Percentiles rank a stretch among this genome's conserved stretches.
Conservation (phyloP, 2,888 invertebrate genomes). For the Aplocera efformata region DNA sequence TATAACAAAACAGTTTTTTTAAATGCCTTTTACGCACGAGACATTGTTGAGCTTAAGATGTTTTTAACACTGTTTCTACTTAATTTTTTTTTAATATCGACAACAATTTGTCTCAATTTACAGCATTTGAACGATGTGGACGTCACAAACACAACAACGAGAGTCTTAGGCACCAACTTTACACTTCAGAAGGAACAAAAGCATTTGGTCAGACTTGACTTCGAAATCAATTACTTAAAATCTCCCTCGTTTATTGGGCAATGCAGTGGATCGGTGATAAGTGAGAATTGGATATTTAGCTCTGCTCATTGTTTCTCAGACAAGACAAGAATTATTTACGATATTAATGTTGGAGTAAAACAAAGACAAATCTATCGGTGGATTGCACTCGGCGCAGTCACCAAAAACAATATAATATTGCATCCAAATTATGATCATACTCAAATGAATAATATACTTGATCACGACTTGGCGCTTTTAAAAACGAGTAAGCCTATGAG, state of each 20-base stretch:
- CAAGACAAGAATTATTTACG: not conserved
- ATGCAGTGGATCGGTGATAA: slow-evolving; percentile 36
- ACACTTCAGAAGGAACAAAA: not conserved
- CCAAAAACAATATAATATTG: slow-evolving; percentile 3
- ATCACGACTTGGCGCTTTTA: slow-evolving; percentile 33
- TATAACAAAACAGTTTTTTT: no score
- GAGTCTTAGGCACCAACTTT: not conserved
- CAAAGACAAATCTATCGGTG: not conserved
- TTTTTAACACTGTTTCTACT: no score
- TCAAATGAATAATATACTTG: not conserved
- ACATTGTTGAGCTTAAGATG: no score
- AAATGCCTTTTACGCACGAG: no score
- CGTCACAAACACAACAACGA: no score
- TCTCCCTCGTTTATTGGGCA: no score
- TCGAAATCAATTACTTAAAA: not conserved
- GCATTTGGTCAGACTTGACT: not conserved
- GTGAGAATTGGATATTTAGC: slow-evolving; percentile 31
- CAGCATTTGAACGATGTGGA: no score
- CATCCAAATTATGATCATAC: slow-evolving; percentile 1
- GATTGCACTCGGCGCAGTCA: slow-evolving; percentile 13
- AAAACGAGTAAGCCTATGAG: slow-evolving; percentile 24
- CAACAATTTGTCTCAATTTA: no score
- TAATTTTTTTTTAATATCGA: no score
- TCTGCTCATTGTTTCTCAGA: slow-evolving; percentile 37
- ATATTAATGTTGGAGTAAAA: not conserved